A percentile compares a stretch with the other conserved stretches of the same genome.
These are phyloP conservation scores for Zoanthus gigantus DNA, from an alignment of 92 coral and sea anemone genomes.

Conservation along the genomic window DNA sequence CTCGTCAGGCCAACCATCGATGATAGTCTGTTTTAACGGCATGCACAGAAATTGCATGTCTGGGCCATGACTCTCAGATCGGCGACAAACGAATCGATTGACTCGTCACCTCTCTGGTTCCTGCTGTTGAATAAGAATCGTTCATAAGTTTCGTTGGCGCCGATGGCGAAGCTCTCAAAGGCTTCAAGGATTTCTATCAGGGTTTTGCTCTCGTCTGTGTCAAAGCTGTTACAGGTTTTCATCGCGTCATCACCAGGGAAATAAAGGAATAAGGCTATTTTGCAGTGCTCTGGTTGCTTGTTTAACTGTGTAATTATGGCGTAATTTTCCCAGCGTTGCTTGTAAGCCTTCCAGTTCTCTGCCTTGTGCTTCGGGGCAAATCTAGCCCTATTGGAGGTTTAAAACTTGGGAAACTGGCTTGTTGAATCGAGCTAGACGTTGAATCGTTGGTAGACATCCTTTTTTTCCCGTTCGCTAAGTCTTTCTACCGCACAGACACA, in stretches of 20 bases:
- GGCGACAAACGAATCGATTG: conserved; percentile 40
- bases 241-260: conserved; percentile 32
- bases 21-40: conserved; percentile 46
- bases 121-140: conserved; percentile 39
- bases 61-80: conserved; percentile 36
- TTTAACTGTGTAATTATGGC: not conserved
- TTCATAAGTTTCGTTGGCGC: conserved; percentile 41
- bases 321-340: conserved; percentile 8
- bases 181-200: conserved; percentile 25
- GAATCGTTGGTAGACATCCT: not conserved
- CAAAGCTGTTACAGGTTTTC: not conserved
- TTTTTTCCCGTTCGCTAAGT: not conserved
- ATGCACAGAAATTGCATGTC: conserved; percentile 52
- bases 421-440: not conserved
- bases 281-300: conserved; percentile 8
- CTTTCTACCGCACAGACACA: too few relatives aligned
- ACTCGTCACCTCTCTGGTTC: conserved; percentile 36
- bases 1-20: conserved; percentile 43
- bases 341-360: conserved; percentile 31
- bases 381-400: conserved; percentile 31
- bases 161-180: conserved; percentile 48
- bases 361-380: conserved; percentile 4
- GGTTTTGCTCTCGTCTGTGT: conserved; percentile 19
- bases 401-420: not conserved
- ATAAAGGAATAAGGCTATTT: conserved; percentile 33